Conservation (phyloP, 2,113 vertebrate species). For the Electrona antarctica region DNA sequence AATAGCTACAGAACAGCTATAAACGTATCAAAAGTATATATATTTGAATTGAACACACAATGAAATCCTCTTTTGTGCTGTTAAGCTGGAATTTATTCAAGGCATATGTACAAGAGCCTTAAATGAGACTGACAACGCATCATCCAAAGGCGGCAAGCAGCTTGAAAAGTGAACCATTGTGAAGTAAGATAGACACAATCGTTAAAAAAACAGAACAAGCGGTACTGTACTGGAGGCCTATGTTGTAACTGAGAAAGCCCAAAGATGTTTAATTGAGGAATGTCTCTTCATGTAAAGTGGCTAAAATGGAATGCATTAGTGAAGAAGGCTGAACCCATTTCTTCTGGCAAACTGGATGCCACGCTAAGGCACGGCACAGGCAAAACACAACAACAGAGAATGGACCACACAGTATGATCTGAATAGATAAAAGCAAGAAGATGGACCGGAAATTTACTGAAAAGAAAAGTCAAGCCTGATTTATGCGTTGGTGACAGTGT, state of each 20-base stretch:
- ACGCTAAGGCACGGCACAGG: conserved; percentile 36
- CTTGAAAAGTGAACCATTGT: neutral
- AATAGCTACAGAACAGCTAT: neutral
- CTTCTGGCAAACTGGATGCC: conserved; percentile 38
- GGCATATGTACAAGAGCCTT: conserved; percentile 1
- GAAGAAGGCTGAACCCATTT: conserved; percentile 37
- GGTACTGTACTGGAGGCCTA: neutral
- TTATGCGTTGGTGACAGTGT: no score
- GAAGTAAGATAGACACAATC: neutral
- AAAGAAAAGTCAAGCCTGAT: no score
- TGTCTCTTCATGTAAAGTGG: conserved; percentile 15
- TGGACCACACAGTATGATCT: conserved; percentile 19
- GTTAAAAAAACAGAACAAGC: neutral
- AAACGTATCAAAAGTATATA: no score
- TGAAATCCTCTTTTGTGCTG: neutral
- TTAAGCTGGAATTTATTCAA: neutral
- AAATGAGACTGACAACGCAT: neutral
- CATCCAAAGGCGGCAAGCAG: neutral
- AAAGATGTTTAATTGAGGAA: conserved; percentile 13
- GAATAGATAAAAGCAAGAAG: conserved; percentile 20
- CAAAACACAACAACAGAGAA: conserved; percentile 42
- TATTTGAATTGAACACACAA: no score
- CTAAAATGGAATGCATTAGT: conserved; percentile 38
- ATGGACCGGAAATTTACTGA: no score
- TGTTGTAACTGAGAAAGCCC: conserved; percentile 18